Base-by-base conservation (phyloP, 1,140 invertebrate genomes). In the Frieseomelitta varia region DNA sequence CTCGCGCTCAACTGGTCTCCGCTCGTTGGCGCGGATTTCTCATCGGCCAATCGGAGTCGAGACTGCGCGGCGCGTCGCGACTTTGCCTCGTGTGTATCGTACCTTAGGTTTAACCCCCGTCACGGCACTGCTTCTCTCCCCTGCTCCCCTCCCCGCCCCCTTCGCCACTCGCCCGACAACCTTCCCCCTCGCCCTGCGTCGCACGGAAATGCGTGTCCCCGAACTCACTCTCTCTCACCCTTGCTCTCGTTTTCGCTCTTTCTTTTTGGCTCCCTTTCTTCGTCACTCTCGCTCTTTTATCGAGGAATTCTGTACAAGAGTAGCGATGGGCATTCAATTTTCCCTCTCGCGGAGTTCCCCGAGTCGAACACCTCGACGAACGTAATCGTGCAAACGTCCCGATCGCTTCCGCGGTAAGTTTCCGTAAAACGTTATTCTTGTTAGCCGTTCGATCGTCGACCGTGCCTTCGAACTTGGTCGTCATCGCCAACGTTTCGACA, bases 1-100 rank as follows among this genome's bases (percentile, higher is more conserved):
- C 93, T 94, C 94, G 93, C 94, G 93, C 93, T 94, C 93, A 94
- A 94, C 94, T 94, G 93, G 92, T 94, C 92, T 93, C 91, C 85
- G 87, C 85, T 91, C 81, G 89, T 94, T 93, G 90, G 90, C 93
- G 91, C 93, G 92, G 91, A 90, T 90, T 90, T 86, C 81, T 87
- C 85, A 82, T 85, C 89, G 87, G 72, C 92, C 90, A 91, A 93
- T 93, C 79, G 88, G 86, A 58, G 79, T 71, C 87, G 91, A 93
- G 92, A 93, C 91, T 93, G 92, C 92, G 92, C 92, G 91, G 68
- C 88, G 87, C 89, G 90, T 71, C 90, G 86, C 81, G 79, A 77
- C 83, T 86, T 79, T 74, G 74, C 88, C 86, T 84, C 87, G 81
- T 90, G 85, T 83, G 86, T 55, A 88, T 86, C 89, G 82, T 69